Evolutionary conservation across 2,113 vertebrate genomes (phyloP).

Genomic region (Cynopterus brachyotis): DNA sequence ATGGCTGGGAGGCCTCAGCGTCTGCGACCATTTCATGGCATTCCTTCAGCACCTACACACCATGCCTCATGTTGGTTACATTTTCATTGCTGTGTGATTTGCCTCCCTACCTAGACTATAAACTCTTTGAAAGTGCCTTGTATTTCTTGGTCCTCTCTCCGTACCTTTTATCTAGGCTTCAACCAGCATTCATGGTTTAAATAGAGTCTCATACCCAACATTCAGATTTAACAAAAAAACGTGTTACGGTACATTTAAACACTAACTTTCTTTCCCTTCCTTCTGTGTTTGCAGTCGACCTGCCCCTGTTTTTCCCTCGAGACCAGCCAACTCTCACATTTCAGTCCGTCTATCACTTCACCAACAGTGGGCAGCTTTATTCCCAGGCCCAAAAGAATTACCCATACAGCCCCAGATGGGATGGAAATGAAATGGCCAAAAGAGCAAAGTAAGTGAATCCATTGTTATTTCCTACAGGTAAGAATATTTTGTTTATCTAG

Average conservation of each 20-base stretch:
- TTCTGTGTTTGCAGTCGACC: constrained; percentile 89
- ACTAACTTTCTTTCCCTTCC: constrained; percentile 2
- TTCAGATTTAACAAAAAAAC: background rate
- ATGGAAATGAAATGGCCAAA: constrained; percentile 99
- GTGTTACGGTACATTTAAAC: background rate
- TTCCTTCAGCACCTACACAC: background rate
- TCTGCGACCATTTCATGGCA: background rate
- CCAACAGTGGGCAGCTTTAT: constrained; percentile 97
- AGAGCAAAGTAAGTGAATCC: constrained; percentile 94
- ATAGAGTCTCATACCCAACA: background rate
- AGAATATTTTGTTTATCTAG: background rate
- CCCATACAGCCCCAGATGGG: constrained; percentile 98
- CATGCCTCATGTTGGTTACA: background rate
- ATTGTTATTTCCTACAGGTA: background rate
- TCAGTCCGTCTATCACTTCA: constrained; percentile 99
- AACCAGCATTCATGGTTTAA: background rate
- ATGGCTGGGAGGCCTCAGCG: background rate
- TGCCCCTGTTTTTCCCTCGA: constrained; percentile 97
- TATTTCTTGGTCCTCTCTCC: background rate
- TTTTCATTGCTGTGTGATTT: background rate
- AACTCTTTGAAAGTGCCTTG: background rate
- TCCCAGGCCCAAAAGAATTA: constrained; percentile 98
- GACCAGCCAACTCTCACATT: constrained; percentile 98
- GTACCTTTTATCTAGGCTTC: background rate
- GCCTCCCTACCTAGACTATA: background rate